These are phyloP conservation scores for Trisateles emortualis DNA, from an alignment of 2,888 invertebrate species.

Conservation along the genomic window DNA sequence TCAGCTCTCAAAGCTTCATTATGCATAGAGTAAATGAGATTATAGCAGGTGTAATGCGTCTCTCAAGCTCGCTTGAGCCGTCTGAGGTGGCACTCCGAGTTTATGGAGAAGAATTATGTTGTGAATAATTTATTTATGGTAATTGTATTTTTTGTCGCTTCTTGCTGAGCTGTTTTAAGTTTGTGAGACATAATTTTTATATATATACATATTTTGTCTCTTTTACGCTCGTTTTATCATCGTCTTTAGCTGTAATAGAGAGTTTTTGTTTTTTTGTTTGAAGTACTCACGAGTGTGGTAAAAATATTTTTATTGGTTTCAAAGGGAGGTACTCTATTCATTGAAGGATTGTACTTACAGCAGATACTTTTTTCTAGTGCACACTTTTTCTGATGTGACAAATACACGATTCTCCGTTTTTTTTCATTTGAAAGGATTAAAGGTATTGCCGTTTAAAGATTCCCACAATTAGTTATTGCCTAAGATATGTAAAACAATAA, in stretches of 20 bases:
- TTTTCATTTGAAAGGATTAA: no score
- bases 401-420: no score
- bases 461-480: no score
- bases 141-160: conserved; percentile 46
- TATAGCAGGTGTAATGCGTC: conserved; percentile 52
- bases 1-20: conserved; percentile 39
- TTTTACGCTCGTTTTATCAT: conserved; percentile 17
- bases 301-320: not conserved
- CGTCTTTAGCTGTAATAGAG: not conserved
- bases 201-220: conserved; percentile 20
- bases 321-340: not conserved
- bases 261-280: not conserved
- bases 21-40: conserved; percentile 54
- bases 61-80: conserved; percentile 41
- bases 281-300: not conserved
- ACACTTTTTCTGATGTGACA: no score
- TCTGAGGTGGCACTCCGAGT: conserved; percentile 46
- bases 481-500: no score
- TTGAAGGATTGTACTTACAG: not conserved
- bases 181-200: conserved; percentile 13
- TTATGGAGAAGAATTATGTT: conserved; percentile 54
- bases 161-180: conserved; percentile 26
- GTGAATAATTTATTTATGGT: conserved; percentile 60
- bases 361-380: no score
- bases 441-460: no score